Evolutionary conservation across 2,888 invertebrate species (phyloP), one percentile per base, ranked within the genome.

Genomic region (Monoplex corrugatus): DNA sequence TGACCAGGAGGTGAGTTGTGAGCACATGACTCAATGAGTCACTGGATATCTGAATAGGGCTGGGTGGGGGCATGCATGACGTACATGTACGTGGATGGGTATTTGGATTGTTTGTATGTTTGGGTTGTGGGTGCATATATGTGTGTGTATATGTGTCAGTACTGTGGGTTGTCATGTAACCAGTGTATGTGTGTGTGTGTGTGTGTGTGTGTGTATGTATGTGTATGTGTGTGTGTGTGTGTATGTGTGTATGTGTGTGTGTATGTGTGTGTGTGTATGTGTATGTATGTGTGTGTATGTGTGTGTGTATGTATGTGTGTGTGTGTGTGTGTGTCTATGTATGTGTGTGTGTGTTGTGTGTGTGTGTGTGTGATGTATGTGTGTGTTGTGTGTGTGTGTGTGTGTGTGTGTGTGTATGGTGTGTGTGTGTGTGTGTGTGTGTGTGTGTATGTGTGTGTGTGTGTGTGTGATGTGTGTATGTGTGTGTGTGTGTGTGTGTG

Each of bases 1-100:
- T 32, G 95, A 95, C 89, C 95, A 95, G 87, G 93, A 95, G 94
- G 95, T 95, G 68, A 32, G 80, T 43, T 16, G 0, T 19, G n/a
- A n/a, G n/a, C n/a, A 10, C 28, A n/a, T 28, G 87, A 13, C 44
- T 16, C 23, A 57, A 8, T 72, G 43, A 57, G 44, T 44, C 40
- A 45, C 3, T 82, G 87, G 57, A 78, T 78, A 32, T 32, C 6
- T 78, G 72, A 72, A 28, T 38, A 40, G 1, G 23, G 23, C 28
- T 16, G 13, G 40, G 38, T 40, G n/a, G n/a, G n/a, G n/a, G n/a
- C n/a, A n/a, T n/a, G n/a, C n/a, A n/a, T n/a, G n/a, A n/a, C n/a
- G n/a, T n/a, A n/a, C n/a, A n/a, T 35, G 8, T 0, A 23, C 23
- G 83, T 57, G 13, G 57, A 23, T 57, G 57, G 23, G 23, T 57